Base-by-base conservation (phyloP, 2,888 invertebrate species). In the Stratiomys singularior region DNA sequence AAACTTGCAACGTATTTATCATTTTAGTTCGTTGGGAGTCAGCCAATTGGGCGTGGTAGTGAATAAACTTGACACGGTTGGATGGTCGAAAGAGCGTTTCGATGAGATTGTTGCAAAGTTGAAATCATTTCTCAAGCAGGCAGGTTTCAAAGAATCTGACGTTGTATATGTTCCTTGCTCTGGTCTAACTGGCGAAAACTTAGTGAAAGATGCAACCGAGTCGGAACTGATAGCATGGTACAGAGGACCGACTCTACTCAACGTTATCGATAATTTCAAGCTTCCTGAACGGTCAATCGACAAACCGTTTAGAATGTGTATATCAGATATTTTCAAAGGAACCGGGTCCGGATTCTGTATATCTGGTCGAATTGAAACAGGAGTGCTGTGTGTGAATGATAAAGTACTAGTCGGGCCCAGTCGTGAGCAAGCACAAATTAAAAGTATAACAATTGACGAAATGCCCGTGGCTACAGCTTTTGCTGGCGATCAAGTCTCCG, bases 11-110 rank as follows among this genome's bases (percentile, higher is more conserved):
- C n/a, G n/a, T n/a, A n/a, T n/a, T n/a, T 37, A 37, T 37, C 37
- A 21, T 27, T 67, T 76, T 46, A 81, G 82, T 15, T 92, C 92
- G 81, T 83, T 92, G 88, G 99, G 99, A 46, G 96, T 99, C 0
- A 93, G 93, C 79, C 98, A 99, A 87, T 86, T 99, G 56, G 94
- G 96, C 18, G 97, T 99, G 0, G 97, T 96, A 44, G 92, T 99
- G 21, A 99, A 99, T 85, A 99, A 99, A 88, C 89, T 99, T 85
- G 99, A 99, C 85, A 99, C 97, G 0, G 95, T 94, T 0, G 92
- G 93, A 77, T 99, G 99, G 99, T 94, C 94, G 1, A 90, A 95
- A 84, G 93, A 94, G 7, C 90, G 99, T 81, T 99, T 96, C 86
- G 91, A 93, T 82, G 97, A 98, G 84, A 97, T 99, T 79, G 91